Evolutionary conservation across 2,888 invertebrate genomes (phyloP), one percentile per base, ranked within the genome.

Genomic region (Cantharis rufa): DNA sequence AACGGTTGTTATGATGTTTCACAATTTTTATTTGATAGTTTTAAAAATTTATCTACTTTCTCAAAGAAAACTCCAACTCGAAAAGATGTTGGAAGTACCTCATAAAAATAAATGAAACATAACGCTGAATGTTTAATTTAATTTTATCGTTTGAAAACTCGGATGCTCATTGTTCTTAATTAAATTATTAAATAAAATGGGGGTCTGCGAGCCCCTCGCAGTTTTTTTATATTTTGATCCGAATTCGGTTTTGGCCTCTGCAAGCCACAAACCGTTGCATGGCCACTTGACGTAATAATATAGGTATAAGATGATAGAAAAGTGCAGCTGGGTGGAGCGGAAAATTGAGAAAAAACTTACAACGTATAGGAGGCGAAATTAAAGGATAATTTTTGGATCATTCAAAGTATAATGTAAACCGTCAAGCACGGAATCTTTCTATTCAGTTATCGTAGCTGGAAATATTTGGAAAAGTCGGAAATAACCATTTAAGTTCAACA

Each of bases 401-500:
- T 48, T 48, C 48, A 48, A n/a, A 48, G 48, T 48, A n/a, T n/a
- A 48, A 48, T n/a, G 48, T 48, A 48, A 48, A n/a, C n/a, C n/a
- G 48, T 48, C n/a, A 48, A n/a, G n/a, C 48, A 48, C 4, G 15
- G 18, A 48, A 68, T 66, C 72, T 13, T 61, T 48, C 68, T 48
- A 62, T 68, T 72, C 68, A 18, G 21, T 68, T 72, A 66, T 15
- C 48, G 72, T 16, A 28, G 61, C 24, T 48, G 72, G 68, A 72
- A 21, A 63, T 74, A 75, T 70, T 75, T 68, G 71, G 68, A 71
- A 69, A 75, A 68, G 48, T 66, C 63, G 71, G 69, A 71, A 71
- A 71, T 75, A 71, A 75, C 71, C 75, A 21, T 75, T 75, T 75
- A 75, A 62, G 27, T 28, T 63, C 72, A 64, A 24, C 66, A 32